Base-by-base conservation (phyloP, 2,113 vertebrate species). In the Dromiciops gliroides region DNA sequence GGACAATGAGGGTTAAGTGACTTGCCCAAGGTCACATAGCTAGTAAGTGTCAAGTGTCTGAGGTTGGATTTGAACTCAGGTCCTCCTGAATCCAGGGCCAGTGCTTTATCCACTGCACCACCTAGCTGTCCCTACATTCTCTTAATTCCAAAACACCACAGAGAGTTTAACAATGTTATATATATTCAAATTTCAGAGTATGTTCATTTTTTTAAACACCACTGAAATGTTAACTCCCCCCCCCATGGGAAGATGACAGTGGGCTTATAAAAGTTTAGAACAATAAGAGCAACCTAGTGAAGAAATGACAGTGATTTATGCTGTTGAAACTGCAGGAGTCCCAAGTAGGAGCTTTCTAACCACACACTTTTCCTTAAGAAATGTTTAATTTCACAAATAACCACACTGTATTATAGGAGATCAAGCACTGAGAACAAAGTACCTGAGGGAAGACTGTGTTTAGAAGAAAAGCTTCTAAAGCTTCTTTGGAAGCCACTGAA, bases 391-490 rank as follows among this genome's bases (percentile, higher is more conserved):
- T 83, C n/a, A 83, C 44, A 48, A 89, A 48, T 90, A 90, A 50
- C 48, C 48, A 49, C 12, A 31, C 47, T 90, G 89, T 0, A 52
- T 37, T 83, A 90, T 19, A 53, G 89, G 56, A 48, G 89, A n/a
- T 48, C 4, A 22, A 91, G 51, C 1, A 14, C 26, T 89, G 31
- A 83, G 48, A 95, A 24, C 90, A 91, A 94, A 50, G 37, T 28
- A 90, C 90, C n/a, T 47, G 50, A 75, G 94, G 88, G 92, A 97
- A 92, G 67, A 23, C 4, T 1, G 8, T 23, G 53, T 3, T 92
- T 53, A 60, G 91, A 37, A 96, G 53, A 67, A 94, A 91, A 90
- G 31, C 47, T 51, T 91, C 67, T 91, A 28, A 96, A 48, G 47
- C 90, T 48, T 11, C 6, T 88, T 48, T 24, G 83, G 96, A 94